phyloP scores from a whole-genome alignment of 2,888 invertebrate genomes.

The Phymatocera aterrima region DNA sequence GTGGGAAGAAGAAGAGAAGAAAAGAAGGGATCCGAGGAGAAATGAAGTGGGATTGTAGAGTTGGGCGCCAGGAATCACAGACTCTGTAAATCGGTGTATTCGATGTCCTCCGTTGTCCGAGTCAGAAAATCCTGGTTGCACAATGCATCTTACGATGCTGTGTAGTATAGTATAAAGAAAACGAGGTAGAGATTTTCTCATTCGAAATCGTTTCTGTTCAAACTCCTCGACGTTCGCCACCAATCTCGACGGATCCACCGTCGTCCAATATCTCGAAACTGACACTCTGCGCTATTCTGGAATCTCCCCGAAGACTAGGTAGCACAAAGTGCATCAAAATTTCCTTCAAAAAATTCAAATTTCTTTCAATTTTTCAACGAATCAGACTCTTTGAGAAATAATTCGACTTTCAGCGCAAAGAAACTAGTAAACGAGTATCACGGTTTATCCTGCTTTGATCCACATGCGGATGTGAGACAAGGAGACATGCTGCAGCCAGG shows the following conservation, averaged over 20 bases:
- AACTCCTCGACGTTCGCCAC: background rate
- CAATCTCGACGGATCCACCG: background rate
- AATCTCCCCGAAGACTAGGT: too few species aligned
- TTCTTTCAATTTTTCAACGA: too few species aligned
- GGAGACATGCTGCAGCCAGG: too few species aligned
- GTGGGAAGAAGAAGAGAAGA: background rate
- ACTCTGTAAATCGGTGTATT: constrained; percentile 26
- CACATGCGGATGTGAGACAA: background rate
- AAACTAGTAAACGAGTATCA: background rate
- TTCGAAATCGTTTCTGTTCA: background rate
- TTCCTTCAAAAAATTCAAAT: too few species aligned
- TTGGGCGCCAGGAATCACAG: background rate
- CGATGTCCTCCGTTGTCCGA: background rate
- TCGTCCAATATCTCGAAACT: background rate
- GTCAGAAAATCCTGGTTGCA: background rate
- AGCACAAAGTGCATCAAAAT: too few species aligned
- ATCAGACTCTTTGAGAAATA: too few species aligned
- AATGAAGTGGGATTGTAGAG: background rate
- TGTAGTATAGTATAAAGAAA: too few species aligned
- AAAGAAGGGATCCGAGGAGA: background rate
- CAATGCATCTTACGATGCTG: background rate
- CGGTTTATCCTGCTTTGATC: background rate
- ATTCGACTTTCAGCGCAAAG: too few species aligned
- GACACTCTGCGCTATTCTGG: background rate
- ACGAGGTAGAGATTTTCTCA: background rate